A percentile compares a stretch with the other conserved stretches of the same genome.
phyloP scores from a whole-genome alignment of 2,888 invertebrate species.

The Muscina levida region DNA sequence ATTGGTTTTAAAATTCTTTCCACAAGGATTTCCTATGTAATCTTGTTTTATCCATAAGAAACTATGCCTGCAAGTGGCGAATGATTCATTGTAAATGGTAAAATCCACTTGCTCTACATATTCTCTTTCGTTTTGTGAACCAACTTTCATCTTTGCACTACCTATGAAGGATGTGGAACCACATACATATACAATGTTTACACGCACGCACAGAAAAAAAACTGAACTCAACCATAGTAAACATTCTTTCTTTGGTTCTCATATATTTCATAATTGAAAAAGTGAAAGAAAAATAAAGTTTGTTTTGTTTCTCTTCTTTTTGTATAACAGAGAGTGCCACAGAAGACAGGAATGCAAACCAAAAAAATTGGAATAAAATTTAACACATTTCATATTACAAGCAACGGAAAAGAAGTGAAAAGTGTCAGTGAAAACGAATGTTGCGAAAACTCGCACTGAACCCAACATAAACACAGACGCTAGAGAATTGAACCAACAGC shows the following conservation, averaged over 20 bases:
- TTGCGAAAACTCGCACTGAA: constrained; percentile 39
- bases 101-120: background rate
- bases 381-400: constrained; percentile 50
- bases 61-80: constrained; percentile 30
- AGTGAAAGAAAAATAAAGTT: constrained; percentile 45
- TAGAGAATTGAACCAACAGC: constrained; percentile 22
- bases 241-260: constrained; percentile 1
- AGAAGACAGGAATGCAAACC: constrained; percentile 13
- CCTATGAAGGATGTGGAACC: background rate
- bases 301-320: constrained; percentile 54
- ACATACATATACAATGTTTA: background rate
- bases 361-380: constrained; percentile 34
- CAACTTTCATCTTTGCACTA: too few species aligned
- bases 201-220: background rate
- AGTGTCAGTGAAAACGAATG: constrained; percentile 44
- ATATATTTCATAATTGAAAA: constrained; percentile 52
- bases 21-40: constrained; percentile 47
- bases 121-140: too few species aligned
- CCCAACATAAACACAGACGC: constrained; percentile 17
- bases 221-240: constrained; percentile 14
- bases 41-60: constrained; percentile 48
- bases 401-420: constrained; percentile 50
- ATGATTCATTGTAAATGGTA: constrained; percentile 10
- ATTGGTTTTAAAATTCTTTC: constrained; percentile 52
- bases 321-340: constrained; percentile 31